These are phyloP conservation scores for Tigriopus californicus DNA, from an alignment of 2,888 invertebrate genomes.

Conservation along the genomic window DNA sequence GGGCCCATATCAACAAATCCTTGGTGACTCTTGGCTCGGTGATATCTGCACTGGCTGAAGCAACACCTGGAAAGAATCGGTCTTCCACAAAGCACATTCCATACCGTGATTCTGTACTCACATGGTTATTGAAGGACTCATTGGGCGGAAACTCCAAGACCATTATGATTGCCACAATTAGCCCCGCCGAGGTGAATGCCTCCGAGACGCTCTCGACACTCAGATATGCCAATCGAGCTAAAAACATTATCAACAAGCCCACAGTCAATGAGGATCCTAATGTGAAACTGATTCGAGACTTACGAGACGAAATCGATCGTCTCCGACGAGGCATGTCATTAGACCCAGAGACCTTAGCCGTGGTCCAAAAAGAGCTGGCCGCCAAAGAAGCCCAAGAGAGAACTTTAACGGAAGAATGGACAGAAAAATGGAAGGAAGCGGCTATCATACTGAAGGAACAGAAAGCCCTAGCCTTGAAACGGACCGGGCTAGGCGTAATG, in stretches of 20 bases:
- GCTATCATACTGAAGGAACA: slow-evolving; percentile 38
- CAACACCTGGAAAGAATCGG: slow-evolving; percentile 31
- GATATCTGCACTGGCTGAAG: slow-evolving; percentile 54
- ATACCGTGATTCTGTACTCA: slow-evolving; percentile 68
- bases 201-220: slow-evolving; percentile 68
- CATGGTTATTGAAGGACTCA: slow-evolving; percentile 71
- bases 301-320: slow-evolving; percentile 64
- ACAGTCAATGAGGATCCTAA: slow-evolving; percentile 77
- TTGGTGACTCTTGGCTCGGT: slow-evolving; percentile 69
- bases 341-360: background rate
- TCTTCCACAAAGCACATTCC: slow-evolving; percentile 48
- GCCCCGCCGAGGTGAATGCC: slow-evolving; percentile 66
- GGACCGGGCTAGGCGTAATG: slow-evolving; percentile 70
- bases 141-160: slow-evolving; percentile 77
- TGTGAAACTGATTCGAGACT: slow-evolving; percentile 63
- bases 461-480: slow-evolving; percentile 61
- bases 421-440: slow-evolving; percentile 71
- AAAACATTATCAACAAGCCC: slow-evolving; percentile 76
- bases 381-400: slow-evolving; percentile 73
- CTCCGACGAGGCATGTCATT: slow-evolving; percentile 47
- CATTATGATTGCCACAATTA: slow-evolving; percentile 66
- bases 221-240: slow-evolving; percentile 69
- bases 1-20: slow-evolving; percentile 76
- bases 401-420: slow-evolving; percentile 70
- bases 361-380: background rate